These are phyloP conservation scores for Thera britannica DNA, from an alignment of 2,888 invertebrate species.

Conservation along the genomic window DNA sequence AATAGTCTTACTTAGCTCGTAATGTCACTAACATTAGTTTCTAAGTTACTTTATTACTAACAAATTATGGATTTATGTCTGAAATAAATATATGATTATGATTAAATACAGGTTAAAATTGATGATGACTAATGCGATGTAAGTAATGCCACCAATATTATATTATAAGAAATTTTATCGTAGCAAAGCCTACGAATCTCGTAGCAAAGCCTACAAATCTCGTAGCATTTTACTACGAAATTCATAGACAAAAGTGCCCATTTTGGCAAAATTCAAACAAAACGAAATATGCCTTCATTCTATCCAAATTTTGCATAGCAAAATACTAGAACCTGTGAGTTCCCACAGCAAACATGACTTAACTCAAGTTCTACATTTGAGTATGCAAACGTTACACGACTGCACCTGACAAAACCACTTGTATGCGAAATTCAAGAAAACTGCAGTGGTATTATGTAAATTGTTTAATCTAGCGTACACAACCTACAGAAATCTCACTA, in stretches of 20 bases:
- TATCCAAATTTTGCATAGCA: conserved; percentile 18
- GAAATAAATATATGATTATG: too few relatives aligned
- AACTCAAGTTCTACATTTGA: conserved; percentile 27
- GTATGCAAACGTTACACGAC: conserved; percentile 26
- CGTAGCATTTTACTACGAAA: neutral
- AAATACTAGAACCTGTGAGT: conserved; percentile 12
- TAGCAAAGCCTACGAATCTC: neutral
- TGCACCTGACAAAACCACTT: conserved; percentile 34
- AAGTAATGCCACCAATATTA: too few relatives aligned
- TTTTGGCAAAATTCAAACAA: conserved; percentile 2
- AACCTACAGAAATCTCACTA: conserved; percentile 18
- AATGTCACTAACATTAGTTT: too few relatives aligned
- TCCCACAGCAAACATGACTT: conserved; percentile 23
- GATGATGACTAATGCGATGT: too few relatives aligned
- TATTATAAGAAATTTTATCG: neutral
- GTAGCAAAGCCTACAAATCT: neutral
- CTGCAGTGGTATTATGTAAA: conserved; percentile 40
- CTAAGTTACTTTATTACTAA: too few relatives aligned
- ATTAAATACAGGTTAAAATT: too few relatives aligned
- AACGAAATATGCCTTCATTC: neutral
- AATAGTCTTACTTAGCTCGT: too few relatives aligned
- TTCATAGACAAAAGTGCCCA: neutral
- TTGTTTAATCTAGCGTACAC: conserved; percentile 40
- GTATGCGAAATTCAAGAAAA: conserved; percentile 37
- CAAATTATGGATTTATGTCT: too few relatives aligned